phyloP scores from a whole-genome alignment of 2,888 invertebrate species.

The Trachelus tabidus region DNA sequence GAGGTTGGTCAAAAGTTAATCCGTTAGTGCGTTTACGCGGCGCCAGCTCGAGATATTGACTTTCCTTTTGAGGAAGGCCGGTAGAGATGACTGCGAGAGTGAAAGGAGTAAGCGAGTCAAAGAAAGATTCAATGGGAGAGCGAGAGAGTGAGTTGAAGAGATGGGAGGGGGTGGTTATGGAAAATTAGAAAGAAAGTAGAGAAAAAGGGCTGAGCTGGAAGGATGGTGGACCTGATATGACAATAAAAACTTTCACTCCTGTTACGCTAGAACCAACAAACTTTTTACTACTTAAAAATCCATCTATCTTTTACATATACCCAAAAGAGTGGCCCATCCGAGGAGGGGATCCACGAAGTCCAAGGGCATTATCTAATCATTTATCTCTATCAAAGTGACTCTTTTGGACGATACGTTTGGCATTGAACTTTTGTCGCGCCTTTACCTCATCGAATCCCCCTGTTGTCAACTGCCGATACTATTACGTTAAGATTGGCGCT shows the following conservation, averaged over 20 bases:
- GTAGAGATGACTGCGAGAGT: neutral
- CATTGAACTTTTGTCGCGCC: neutral
- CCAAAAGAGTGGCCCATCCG: neutral
- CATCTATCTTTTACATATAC: conserved; percentile 12
- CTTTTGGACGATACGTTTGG: neutral
- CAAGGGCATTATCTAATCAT: conserved; percentile 13
- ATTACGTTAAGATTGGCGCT: neutral
- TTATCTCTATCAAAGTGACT: conserved; percentile 14
- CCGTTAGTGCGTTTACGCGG: neutral
- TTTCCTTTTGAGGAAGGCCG: neutral
- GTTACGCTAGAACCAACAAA: conserved; percentile 15
- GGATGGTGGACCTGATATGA: neutral
- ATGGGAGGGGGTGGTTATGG: neutral
- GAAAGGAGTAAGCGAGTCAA: neutral
- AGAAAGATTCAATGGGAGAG: neutral
- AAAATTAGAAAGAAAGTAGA: neutral
- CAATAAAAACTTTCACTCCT: conserved; percentile 16
- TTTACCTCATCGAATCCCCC: neutral
- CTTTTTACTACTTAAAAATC: conserved; percentile 16
- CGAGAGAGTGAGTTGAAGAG: neutral
- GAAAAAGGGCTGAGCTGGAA: neutral
- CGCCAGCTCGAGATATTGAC: neutral
- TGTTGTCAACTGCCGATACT: neutral
- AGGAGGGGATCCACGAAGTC: neutral
- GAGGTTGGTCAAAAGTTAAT: neutral